Conservation (phyloP, 1,140 invertebrate genomes). For the Pseudobourletiella spinata region DNA sequence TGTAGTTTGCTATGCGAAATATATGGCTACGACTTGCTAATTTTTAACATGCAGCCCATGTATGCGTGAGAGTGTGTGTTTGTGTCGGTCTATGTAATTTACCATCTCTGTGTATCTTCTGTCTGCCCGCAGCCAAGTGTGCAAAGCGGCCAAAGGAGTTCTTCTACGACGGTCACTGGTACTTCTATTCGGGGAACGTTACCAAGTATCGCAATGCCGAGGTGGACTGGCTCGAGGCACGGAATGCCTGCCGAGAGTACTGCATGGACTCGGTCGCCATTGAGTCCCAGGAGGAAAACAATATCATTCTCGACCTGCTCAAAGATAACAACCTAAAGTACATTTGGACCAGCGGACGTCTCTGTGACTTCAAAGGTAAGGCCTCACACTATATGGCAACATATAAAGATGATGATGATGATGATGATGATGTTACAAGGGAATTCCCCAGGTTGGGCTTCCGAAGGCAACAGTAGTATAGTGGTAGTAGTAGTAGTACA, state of each 20-base stretch:
- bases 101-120: neutral
- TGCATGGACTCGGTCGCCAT: constrained; percentile 85
- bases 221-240: constrained; percentile 79
- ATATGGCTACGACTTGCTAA: too few species aligned
- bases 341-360: constrained; percentile 81
- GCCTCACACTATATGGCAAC: too few species aligned
- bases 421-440: too few species aligned
- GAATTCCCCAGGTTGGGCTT: too few species aligned
- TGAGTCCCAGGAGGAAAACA: constrained; percentile 80
- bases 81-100: too few species aligned
- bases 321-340: constrained; percentile 55
- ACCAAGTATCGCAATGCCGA: constrained; percentile 64
- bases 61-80: neutral
- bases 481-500: too few species aligned
- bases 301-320: constrained; percentile 74
- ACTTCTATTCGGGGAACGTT: constrained; percentile 77
- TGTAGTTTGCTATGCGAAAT: too few species aligned
- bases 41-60: too few species aligned
- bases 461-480: too few species aligned
- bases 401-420: too few species aligned
- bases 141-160: constrained; percentile 67
- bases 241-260: constrained; percentile 80
- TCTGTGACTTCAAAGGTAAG: constrained; percentile 77
- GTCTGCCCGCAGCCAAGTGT: constrained; percentile 31
- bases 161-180: constrained; percentile 73